Evolutionary conservation across 2,888 invertebrate species (phyloP), one percentile per base, ranked within the genome.

Genomic region (Aphodius granarius): DNA sequence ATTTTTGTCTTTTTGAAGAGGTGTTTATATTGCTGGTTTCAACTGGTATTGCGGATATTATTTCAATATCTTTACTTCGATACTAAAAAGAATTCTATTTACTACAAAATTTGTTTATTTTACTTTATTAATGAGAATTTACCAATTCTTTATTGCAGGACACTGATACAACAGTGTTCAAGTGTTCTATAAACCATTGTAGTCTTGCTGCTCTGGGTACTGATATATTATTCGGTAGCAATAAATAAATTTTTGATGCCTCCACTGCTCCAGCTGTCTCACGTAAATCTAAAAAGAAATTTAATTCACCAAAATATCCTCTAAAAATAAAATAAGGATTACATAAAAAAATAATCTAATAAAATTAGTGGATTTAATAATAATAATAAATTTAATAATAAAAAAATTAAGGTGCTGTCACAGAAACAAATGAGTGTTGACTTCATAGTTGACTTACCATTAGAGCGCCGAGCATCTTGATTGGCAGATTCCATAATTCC

Each of bases 181-280:
- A 85, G 85, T 92, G 91, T 79, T 91, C 90, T 76, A 95, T 88
- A 82, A 92, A 91, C 95, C 95, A 95, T 82, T 93, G 91, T 18
- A 94, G 91, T 81, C 94, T 88, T 17, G 92, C 89, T 84, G 93
- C 93, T 79, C 94, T 88, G 4, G 94, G 94, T 76, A 94, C 91
- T 20, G 93, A 90, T 83, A 92, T 91, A 81, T 91, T 90, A 83
- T 91, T 91, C 82, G 91, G 92, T 91, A 94, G 91, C 77, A 93
- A 84, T 72, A 93, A 86, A 83, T 90, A 94, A 21, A 94, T 89
- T 76, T 90, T 89, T 75, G 90, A 90, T 23, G 92, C 92, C 83
- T 91, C 91, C 78, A 91, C 84, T 76, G 89, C 83, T 16, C 82
- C 81, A 78, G 82, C 82, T 77, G 82, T n/a, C n/a, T n/a, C n/a